Evolutionary conservation across 2,797 vertebrate species (phyloP).

Genomic region (Anableps anableps): DNA sequence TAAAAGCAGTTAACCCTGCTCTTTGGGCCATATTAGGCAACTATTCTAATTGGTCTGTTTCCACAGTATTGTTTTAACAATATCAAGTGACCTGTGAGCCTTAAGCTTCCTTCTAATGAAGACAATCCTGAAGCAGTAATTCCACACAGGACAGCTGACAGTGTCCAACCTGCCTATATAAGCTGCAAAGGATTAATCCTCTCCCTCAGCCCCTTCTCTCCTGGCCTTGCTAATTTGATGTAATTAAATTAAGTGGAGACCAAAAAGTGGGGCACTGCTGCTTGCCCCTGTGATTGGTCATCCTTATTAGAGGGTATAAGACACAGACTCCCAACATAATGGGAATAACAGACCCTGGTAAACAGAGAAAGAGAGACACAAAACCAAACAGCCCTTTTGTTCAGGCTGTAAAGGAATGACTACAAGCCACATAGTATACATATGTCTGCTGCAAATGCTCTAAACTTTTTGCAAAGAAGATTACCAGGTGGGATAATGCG

Average conservation of each 20-base stretch:
- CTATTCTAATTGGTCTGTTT: constrained; percentile 64
- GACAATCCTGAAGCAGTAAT: constrained; percentile 66
- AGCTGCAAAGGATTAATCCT: constrained; percentile 67
- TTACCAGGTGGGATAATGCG: not conserved
- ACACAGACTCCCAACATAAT: constrained; percentile 53
- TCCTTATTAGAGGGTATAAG: constrained; percentile 64
- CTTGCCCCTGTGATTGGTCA: constrained; percentile 70
- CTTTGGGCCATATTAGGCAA: constrained; percentile 35
- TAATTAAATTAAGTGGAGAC: constrained; percentile 79
- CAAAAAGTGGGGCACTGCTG: constrained; percentile 67
- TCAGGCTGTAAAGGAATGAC: constrained; percentile 38
- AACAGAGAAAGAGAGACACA: constrained; percentile 18
- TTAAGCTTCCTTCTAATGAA: constrained; percentile 73
- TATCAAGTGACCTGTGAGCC: constrained; percentile 69
- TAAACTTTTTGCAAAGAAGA: not conserved
- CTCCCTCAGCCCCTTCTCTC: constrained; percentile 27
- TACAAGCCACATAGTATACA: constrained; percentile 27
- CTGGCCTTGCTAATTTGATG: constrained; percentile 72
- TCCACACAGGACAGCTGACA: constrained; percentile 63
- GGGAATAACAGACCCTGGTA: constrained; percentile 49
- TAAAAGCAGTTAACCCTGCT: constrained; percentile 4
- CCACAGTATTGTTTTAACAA: constrained; percentile 66
- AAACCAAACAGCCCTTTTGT: constrained; percentile 17
- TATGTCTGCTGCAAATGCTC: not conserved
- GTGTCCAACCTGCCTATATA: constrained; percentile 73